Conservation (phyloP, 2,888 invertebrate species). For the Agrotis ipsilon region DNA sequence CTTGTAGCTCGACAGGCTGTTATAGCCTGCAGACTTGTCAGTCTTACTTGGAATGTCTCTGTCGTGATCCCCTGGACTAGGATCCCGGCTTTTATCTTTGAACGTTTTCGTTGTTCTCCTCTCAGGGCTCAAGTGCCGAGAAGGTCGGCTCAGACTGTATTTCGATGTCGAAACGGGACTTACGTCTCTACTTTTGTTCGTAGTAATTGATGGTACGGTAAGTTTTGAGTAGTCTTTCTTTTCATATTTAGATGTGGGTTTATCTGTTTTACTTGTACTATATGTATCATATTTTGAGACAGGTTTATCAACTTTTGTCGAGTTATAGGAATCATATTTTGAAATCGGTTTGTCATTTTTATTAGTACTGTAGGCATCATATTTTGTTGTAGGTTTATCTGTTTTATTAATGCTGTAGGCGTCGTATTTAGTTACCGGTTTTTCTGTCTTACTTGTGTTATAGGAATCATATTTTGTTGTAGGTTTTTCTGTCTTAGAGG, state of each 20-base stretch:
- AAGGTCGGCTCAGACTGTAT: slow-evolving; percentile 83
- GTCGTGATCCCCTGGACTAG: slow-evolving; percentile 90
- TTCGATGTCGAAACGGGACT: slow-evolving; percentile 89
- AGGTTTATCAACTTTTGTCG: slow-evolving; percentile 69
- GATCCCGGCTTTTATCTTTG: slow-evolving; percentile 89
- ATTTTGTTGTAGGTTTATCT: slow-evolving; percentile 74
- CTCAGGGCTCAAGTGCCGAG: slow-evolving; percentile 89
- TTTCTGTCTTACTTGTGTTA: slow-evolving; percentile 65
- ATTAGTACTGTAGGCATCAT: slow-evolving; percentile 72
- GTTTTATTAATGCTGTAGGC: slow-evolving; percentile 61
- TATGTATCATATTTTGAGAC: slow-evolving; percentile 76
- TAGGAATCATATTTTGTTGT: slow-evolving; percentile 75
- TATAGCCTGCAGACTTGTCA: slow-evolving; percentile 90
- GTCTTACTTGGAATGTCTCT: slow-evolving; percentile 91
- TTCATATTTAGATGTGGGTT: slow-evolving; percentile 79
- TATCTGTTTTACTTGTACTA: slow-evolving; percentile 65
- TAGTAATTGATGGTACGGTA: slow-evolving; percentile 78
- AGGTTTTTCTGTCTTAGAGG: slow-evolving; percentile 68
- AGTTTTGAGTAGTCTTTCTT: slow-evolving; percentile 90
- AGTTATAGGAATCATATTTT: slow-evolving; percentile 75
- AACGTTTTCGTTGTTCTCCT: slow-evolving; percentile 81
- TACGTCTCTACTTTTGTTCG: slow-evolving; percentile 89
- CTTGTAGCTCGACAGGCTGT: slow-evolving; percentile 88
- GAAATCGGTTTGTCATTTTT: slow-evolving; percentile 71
- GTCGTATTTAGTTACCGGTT: slow-evolving; percentile 78